Conservation (phyloP, 2,797 vertebrate genomes). For the Enteromius mattozi region DNA sequence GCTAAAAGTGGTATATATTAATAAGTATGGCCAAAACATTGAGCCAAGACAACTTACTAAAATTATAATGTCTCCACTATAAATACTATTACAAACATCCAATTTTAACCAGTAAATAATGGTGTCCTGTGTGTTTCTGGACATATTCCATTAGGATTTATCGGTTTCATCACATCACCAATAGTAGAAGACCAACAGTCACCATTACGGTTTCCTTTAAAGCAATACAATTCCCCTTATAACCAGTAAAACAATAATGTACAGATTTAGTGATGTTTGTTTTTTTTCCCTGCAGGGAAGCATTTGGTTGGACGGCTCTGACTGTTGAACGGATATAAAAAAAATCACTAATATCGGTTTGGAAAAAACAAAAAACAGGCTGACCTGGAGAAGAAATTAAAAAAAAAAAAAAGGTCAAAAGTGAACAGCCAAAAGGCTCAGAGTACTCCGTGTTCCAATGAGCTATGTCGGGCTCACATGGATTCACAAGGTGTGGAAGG, state of each 20-base stretch:
- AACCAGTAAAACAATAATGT: not conserved
- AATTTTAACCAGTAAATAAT: not conserved
- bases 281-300: not conserved
- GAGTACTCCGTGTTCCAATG: slow-evolving; percentile 9
- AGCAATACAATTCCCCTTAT: not conserved
- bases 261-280: not conserved
- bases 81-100: not conserved
- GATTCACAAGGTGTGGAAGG: not conserved
- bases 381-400: slow-evolving; percentile 37
- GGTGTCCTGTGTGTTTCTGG: not conserved
- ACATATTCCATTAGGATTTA: not conserved
- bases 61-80: not conserved
- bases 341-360: not conserved
- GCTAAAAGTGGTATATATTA: no score
- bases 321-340: slow-evolving; percentile 27
- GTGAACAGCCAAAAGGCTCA: slow-evolving; percentile 51
- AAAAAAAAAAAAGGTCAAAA: slow-evolving; percentile 50
- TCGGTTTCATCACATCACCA: not conserved
- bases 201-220: not conserved
- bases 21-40: no score
- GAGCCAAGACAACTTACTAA: no score
- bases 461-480: slow-evolving; percentile 29
- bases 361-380: slow-evolving; percentile 15
- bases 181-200: not conserved
- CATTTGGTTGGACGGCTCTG: not conserved